phyloP scores from a whole-genome alignment of 1,140 invertebrate species.

The Trichonephila inaurata region DNA sequence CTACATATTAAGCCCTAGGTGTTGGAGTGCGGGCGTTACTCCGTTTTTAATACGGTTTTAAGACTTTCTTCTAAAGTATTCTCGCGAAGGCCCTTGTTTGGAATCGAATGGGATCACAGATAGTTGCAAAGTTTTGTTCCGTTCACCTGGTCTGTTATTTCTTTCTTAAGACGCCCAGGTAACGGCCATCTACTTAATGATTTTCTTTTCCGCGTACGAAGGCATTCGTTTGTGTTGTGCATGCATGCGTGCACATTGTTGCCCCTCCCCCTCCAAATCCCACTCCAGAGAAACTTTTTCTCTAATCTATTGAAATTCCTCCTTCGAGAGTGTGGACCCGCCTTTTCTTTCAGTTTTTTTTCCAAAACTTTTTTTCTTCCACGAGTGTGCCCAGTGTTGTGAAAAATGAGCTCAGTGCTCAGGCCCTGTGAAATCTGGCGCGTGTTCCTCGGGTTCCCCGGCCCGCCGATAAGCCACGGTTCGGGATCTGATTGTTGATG shows the following conservation, averaged over 20 bases:
- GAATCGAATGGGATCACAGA: conserved; percentile 20
- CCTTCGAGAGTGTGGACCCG: conserved; percentile 57
- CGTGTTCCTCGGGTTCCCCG: conserved; percentile 64
- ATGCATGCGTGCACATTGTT: conserved; percentile 45
- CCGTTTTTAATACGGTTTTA: conserved; percentile 22
- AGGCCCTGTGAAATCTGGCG: conserved; percentile 75
- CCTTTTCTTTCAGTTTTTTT: conserved; percentile 37
- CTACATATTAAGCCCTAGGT: background rate
- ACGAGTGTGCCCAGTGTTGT: conserved; percentile 73
- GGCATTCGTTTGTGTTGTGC: conserved; percentile 48
- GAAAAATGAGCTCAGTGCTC: conserved; percentile 77
- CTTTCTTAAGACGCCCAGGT: conserved; percentile 31
- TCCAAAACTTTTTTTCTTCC: background rate
- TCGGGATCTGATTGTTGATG: conserved; percentile 77
- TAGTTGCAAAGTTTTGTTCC: conserved; percentile 51
- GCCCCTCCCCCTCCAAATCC: conserved; percentile 25
- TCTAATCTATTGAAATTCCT: conserved; percentile 76
- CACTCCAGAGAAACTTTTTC: conserved; percentile 58
- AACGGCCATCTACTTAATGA: conserved; percentile 59
- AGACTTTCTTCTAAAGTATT: background rate
- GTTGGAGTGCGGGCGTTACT: background rate
- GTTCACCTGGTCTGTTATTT: conserved; percentile 49
- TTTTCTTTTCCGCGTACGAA: conserved; percentile 54
- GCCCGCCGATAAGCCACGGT: conserved; percentile 73
- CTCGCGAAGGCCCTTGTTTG: conserved; percentile 1